Evolutionary conservation across 2,888 invertebrate genomes (phyloP).

Genomic region (Pogonocherus hispidulus): DNA sequence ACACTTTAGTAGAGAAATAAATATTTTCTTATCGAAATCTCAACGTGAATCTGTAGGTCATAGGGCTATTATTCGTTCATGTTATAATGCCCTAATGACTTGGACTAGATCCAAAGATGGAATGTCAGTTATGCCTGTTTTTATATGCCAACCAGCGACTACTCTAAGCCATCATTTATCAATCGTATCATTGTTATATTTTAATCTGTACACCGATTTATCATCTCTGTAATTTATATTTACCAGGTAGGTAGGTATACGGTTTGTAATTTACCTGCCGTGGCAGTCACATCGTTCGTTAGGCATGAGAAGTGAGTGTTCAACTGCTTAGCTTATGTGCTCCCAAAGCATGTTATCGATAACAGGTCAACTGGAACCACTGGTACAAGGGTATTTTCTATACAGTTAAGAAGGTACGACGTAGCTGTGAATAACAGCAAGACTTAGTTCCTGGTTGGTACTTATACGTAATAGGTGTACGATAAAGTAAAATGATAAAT

Average conservation of each 20-base stretch:
- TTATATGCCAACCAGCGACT: not conserved
- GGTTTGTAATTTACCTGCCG: slow-evolving; percentile 3
- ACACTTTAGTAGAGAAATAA: no score
- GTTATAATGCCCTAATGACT: not conserved
- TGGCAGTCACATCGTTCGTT: slow-evolving; percentile 1
- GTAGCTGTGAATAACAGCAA: not conserved
- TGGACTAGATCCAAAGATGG: not conserved
- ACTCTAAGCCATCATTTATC: slow-evolving; percentile 4
- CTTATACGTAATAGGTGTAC: no score
- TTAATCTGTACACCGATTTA: slow-evolving; percentile 7
- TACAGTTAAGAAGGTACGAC: not conserved
- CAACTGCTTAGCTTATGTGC: not conserved
- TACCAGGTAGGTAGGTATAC: not conserved
- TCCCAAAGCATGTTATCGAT: not conserved
- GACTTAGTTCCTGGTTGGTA: not conserved
- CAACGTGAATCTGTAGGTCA: no score
- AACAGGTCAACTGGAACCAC: not conserved
- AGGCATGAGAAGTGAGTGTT: slow-evolving; percentile 10
- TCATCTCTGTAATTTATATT: slow-evolving; percentile 9
- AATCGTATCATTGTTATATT: slow-evolving; percentile 16
- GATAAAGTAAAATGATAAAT: no score
- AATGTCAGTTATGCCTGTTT: slow-evolving; percentile 10
- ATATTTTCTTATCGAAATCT: no score
- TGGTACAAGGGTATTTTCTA: not conserved
- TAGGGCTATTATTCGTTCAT: no score